Evolutionary conservation across 2,888 invertebrate genomes (phyloP).

Genomic region (Linhomoeus sp.): DNA sequence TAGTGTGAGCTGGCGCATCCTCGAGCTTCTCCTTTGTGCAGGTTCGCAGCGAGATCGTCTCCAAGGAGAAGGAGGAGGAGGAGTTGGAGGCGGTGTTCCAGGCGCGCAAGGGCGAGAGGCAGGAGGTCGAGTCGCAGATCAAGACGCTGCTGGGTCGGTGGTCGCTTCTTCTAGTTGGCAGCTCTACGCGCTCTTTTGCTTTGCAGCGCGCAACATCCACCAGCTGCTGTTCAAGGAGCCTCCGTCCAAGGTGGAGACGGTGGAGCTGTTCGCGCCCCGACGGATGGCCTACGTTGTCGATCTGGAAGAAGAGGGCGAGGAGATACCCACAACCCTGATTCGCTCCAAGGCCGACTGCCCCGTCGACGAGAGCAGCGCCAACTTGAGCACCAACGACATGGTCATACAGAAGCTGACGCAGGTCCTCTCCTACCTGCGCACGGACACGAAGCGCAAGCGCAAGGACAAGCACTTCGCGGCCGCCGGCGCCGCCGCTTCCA

Average conservation of each 20-base stretch:
- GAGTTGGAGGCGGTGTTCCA: conserved; percentile 18
- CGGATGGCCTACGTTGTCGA: conserved; percentile 98
- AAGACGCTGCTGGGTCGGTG: conserved; percentile 53
- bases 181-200: background rate
- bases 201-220: conserved; percentile 31
- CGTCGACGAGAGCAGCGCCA: conserved; percentile 43
- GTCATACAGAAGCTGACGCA: conserved; percentile 91
- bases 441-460: conserved; percentile 47
- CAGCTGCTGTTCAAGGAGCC: conserved; percentile 38
- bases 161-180: conserved; percentile 29
- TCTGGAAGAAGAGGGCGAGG: conserved; percentile 53
- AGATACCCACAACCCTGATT: conserved; percentile 65
- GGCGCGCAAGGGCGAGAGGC: conserved; percentile 33
- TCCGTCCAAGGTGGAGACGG: conserved; percentile 43
- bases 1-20: too few species aligned
- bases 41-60: conserved; percentile 59
- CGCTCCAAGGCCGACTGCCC: conserved; percentile 48
- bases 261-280: conserved; percentile 77
- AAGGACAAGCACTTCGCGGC: conserved; percentile 30
- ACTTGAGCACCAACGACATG: conserved; percentile 41
- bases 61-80: conserved; percentile 34
- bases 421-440: conserved; percentile 73
- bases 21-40: too few species aligned
- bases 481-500: background rate
- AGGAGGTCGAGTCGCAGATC: conserved; percentile 49